Evolutionary conservation across 2,113 vertebrate genomes (phyloP), one percentile per base, ranked within the genome.

Genomic region (Oxyura jamaicensis): DNA sequence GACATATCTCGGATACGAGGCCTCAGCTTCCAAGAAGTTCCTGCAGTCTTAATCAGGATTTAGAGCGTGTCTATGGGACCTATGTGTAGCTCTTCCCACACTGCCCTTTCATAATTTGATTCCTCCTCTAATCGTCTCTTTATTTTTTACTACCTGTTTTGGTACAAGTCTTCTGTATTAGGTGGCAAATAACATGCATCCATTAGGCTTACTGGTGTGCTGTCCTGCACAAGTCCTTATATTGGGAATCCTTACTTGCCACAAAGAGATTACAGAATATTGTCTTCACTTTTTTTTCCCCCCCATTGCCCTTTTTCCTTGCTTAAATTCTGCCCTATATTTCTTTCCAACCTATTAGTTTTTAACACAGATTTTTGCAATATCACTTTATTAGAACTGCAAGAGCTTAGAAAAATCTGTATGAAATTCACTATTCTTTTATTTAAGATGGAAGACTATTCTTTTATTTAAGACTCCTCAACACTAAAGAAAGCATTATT

Each of bases 381-480:
- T 71, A 90, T 7, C 8, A 52, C 12, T 91, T 80, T 67, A 74
- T 42, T 83, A 88, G 46, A 92, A 55, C 59, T 41, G 20, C 35
- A 88, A 72, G 16, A 94, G 20, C 65, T 81, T 78, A 75, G 68
- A 62, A 85, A 67, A 95, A 76, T 25, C 33, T 19, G 4, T 31
- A 46, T n/a, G 8, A 90, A 63, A 67, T 71, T 50, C 79, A 67
- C 66, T 80, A 21, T 81, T 93, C 39, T 86, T 91, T 93, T 60
- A 85, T 86, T 95, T 86, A 86, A 93, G 59, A 71, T 7, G 60
- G 46, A 48, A 48, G 46, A 63, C 66, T 80, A 19, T 81, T 93
- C 39, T 86, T 91, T 93, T 65, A 85, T 86, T 95, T 86, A 89
- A 93, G 59, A 71, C 10, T 65, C 25, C 23, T 88, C 46, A 88